Conservation (phyloP, 1,140 invertebrate species). For the Physella acuta region DNA sequence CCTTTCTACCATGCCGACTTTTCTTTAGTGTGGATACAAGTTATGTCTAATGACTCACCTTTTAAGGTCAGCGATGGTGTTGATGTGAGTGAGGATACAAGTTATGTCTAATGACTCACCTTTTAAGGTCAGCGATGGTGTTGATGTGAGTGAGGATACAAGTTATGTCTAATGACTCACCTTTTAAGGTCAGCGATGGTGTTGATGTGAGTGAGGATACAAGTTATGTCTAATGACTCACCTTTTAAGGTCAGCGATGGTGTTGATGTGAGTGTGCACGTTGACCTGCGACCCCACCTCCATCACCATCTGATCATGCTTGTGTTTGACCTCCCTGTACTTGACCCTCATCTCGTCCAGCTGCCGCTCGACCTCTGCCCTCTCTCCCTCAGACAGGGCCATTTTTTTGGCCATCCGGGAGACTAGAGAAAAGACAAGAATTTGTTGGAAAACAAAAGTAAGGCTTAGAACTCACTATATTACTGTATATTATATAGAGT, state of each 20-base stretch:
- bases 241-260: constrained; percentile 48
- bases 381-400: constrained; percentile 40
- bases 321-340: constrained; percentile 42
- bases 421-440: constrained; percentile 41
- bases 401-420: constrained; percentile 45
- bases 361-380: constrained; percentile 43
- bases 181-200: constrained; percentile 47
- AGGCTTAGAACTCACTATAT: too few relatives aligned
- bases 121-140: constrained; percentile 46
- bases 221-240: constrained; percentile 26
- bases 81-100: constrained; percentile 47
- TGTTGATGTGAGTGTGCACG: constrained; percentile 46
- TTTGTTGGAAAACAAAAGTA: too few relatives aligned
- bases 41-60: too few relatives aligned
- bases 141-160: constrained; percentile 47
- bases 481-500: too few relatives aligned
- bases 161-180: constrained; percentile 31
- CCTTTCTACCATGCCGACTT: too few relatives aligned
- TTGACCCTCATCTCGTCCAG: constrained; percentile 36
- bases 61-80: constrained; percentile 46
- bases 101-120: constrained; percentile 32
- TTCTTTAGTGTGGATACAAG: too few relatives aligned
- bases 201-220: constrained; percentile 46
- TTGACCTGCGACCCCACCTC: constrained; percentile 36
- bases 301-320: constrained; percentile 43